Evolutionary conservation across 2,888 invertebrate genomes (phyloP).

Genomic region (Nysson spinosus): DNA sequence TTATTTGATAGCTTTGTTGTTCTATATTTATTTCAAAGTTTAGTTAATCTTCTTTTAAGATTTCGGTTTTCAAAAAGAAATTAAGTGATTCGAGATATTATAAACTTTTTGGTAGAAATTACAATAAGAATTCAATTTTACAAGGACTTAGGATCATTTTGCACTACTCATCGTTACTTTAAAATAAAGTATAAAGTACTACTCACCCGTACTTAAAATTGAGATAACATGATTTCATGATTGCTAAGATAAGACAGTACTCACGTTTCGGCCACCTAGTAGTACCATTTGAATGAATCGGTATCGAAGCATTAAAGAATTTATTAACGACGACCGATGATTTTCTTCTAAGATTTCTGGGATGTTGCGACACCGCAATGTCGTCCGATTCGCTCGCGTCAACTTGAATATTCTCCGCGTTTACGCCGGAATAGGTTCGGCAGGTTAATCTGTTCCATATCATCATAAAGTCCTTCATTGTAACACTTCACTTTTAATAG

Average conservation of each 20-base stretch:
- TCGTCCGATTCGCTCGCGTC: conserved; percentile 47
- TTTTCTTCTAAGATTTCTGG: conserved; percentile 75
- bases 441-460: conserved; percentile 80
- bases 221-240: no score
- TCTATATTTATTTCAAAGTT: no score
- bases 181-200: no score
- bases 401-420: conserved; percentile 65
- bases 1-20: no score
- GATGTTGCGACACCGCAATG: conserved; percentile 27
- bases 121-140: no score
- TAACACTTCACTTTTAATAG: conserved; percentile 5
- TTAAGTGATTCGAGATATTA: no score
- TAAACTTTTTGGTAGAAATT: no score
- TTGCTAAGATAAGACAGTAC: conserved; percentile 63
- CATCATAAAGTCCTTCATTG: conserved; percentile 83
- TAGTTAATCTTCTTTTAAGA: no score
- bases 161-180: no score
- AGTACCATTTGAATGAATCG: conserved; percentile 74
- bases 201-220: no score
- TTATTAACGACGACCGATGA: conserved; percentile 76
- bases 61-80: no score
- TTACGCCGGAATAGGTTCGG: conserved; percentile 80
- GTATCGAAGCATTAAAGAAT: conserved; percentile 78
- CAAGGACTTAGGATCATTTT: no score
- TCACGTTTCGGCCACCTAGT: conserved; percentile 78